Base-by-base conservation (phyloP, 1,140 invertebrate species). In the Drosophila nigrodunni region DNA sequence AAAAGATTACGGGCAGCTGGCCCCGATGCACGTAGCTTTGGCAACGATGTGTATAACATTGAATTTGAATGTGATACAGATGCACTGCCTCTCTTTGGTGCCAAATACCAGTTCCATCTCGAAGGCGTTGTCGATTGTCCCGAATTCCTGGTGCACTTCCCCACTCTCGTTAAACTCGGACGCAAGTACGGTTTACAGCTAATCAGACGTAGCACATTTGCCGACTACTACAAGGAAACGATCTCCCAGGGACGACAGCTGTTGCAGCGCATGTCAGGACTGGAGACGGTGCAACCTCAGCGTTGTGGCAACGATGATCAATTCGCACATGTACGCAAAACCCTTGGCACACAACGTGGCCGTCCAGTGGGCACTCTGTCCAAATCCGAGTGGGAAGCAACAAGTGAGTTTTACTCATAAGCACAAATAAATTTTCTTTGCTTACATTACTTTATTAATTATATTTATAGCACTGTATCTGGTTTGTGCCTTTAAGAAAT, bases 111-210 rank as follows among this genome's bases (percentile, higher is more conserved):
- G 93, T 99, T 99, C 92, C 95, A 98, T 90, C 93, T 99, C 57
- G 97, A 99, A 91, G 98, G 97, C 46, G 97, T 98, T 11, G 98
- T 99, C 0, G 96, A 99, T 92, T 99, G 99, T 94, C 99, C 99
- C 25, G 99, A 99, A 93, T 99, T 99, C 94, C 93, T 99, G 34
- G 98, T 99, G 11, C 96, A 99, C 93, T 97, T 99, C 93, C 96
- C 97, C 25, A 94, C 96, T 5, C 94, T 99, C 62, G 93, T 95
- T 74, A 97, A 97, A 92, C 93, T 99, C 78, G 97, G 97, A 41
- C 93, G 94, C 57, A 96, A 97, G 77, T 96, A 95, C 94, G 97
- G 96, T 3, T 93, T 99, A 69, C 95, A 98, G 90, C 93, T 98
- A 73, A 92, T 97, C 1, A 94, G 94, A 55, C 95, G 95, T 78